These are phyloP conservation scores for Frankliniella fusca DNA, from an alignment of 2,888 invertebrate genomes.

Conservation along the genomic window DNA sequence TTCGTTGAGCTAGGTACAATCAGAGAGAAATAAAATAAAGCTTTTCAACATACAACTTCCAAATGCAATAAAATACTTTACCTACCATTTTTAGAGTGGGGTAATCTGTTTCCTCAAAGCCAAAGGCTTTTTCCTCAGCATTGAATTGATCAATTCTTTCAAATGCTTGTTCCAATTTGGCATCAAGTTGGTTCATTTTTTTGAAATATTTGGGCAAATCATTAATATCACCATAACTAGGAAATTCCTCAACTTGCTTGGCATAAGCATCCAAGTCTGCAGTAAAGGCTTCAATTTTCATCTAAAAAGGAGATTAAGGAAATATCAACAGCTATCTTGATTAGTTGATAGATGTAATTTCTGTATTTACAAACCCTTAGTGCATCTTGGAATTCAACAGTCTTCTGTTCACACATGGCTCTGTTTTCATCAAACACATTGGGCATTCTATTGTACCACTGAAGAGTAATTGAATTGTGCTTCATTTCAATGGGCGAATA, in stretches of 20 bases:
- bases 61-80: constrained; percentile 9
- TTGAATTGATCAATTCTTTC: constrained; percentile 82
- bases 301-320: constrained; percentile 42
- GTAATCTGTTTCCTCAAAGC: constrained; percentile 84
- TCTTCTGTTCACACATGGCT: constrained; percentile 73
- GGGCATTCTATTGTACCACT: constrained; percentile 78
- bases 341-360: background rate
- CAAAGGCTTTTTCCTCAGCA: constrained; percentile 82
- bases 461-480: constrained; percentile 80
- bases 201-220: constrained; percentile 73
- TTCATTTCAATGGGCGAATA: constrained; percentile 82
- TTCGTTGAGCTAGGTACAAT: constrained; percentile 54
- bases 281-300: constrained; percentile 72
- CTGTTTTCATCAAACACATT: constrained; percentile 78
- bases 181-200: constrained; percentile 74
- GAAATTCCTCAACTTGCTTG: constrained; percentile 77
- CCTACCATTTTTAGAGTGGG: constrained; percentile 67
- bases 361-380: constrained; percentile 54
- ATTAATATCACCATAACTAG: constrained; percentile 80
- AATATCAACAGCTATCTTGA: background rate
- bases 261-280: constrained; percentile 76
- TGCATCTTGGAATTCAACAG: constrained; percentile 77
- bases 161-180: constrained; percentile 66
- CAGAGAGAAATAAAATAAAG: constrained; percentile 30
- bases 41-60: constrained; percentile 28